Evolutionary conservation across 2,888 invertebrate species (phyloP), one percentile per base, ranked within the genome.

Genomic region (Eudasyphora cyanicolor): DNA sequence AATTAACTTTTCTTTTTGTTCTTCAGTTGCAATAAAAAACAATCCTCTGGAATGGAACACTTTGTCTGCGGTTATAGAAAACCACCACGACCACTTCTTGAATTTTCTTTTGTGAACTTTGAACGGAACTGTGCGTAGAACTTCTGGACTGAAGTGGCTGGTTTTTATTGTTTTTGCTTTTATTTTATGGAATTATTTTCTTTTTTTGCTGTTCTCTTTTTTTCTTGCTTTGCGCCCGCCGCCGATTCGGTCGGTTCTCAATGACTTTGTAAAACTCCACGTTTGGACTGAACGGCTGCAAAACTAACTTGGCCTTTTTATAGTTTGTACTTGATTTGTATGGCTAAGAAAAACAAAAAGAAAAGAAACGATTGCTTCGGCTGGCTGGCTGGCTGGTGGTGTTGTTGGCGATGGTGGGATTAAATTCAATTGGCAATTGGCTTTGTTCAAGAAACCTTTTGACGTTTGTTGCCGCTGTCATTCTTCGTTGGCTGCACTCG

Each of bases 261-360:
- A 86, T 85, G 85, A 73, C 75, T 85, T 82, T 86, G 86, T 87
- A 87, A 87, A 88, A 87, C 86, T 87, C 84, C 86, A 85, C 88
- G 87, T 86, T 79, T 82, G 82, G 84, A 90, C 90, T 90, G 90
- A 90, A 88, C 88, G 87, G 87, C 88, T 85, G 86, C 86, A 88
- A 89, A 88, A 86, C 85, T 86, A 86, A 87, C 87, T 87, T 87
- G 87, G 88, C 87, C 89, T 89, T 90, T 90, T 90, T 90, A 90
- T 90, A 90, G 88, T 85, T 69, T 87, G 87, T 86, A 86, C 85
- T 85, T 82, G 78, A 85, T 82, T 76, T 79, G 75, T 69, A 70
- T 42, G 51, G 77, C 69, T 49, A 76, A 76, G 42, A 12, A 19
- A 42, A 80, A 76, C 79, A 74, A 49, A 77, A 82, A 74, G 67